Evolutionary conservation across 2,797 vertebrate species (phyloP).

Genomic region (Gymnopithys bicolor): DNA sequence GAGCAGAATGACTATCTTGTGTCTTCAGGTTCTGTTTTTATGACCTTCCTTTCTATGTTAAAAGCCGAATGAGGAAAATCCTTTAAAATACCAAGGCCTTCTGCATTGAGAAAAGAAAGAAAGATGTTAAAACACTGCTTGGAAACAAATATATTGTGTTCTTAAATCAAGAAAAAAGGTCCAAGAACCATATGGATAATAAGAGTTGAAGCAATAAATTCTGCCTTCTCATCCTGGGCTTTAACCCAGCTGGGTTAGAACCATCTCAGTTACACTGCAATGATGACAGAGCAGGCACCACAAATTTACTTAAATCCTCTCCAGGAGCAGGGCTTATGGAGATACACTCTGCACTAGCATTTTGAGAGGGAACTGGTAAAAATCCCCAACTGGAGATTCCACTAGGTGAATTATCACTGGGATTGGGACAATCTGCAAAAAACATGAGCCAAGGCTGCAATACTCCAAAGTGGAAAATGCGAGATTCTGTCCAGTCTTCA

Average conservation of each 20-base stretch:
- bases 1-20: conserved; percentile 87
- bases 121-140: neutral
- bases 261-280: neutral
- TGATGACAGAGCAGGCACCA: neutral
- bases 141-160: neutral
- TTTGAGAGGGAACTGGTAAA: neutral
- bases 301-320: neutral
- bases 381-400: neutral
- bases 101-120: conserved; percentile 71
- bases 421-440: neutral
- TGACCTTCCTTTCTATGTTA: conserved; percentile 90
- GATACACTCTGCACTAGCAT: neutral
- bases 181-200: neutral
- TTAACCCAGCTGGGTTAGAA: neutral
- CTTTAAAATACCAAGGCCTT: conserved; percentile 88
- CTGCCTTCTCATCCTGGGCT: neutral
- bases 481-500: neutral
- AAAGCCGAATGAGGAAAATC: conserved; percentile 88
- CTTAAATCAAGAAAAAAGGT: neutral
- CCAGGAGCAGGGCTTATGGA: neutral
- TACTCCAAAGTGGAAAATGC: neutral
- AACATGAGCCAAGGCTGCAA: neutral
- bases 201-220: neutral
- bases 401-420: neutral
- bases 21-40: conserved; percentile 98